These are phyloP conservation scores for Macrobrachium rosenbergii DNA, from an alignment of 1,140 invertebrate genomes.

Conservation along the genomic window DNA sequence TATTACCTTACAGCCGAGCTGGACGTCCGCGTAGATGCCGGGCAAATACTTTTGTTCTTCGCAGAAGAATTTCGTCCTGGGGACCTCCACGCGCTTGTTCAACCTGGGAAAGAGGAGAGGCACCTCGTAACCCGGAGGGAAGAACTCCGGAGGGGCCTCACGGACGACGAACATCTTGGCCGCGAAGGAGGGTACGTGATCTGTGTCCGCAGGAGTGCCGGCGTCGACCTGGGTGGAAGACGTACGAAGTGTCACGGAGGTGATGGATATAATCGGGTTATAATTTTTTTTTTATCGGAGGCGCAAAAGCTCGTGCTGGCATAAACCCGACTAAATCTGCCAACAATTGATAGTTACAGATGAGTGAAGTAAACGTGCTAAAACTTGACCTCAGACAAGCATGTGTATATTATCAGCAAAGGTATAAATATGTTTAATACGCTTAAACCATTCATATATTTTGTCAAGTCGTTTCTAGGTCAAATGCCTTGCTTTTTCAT, in stretches of 20 bases:
- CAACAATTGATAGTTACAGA: no score
- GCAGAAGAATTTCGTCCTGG: slow-evolving; percentile 83
- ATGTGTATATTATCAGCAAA: no score
- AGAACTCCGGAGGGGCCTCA: slow-evolving; percentile 53
- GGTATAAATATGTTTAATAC: no score
- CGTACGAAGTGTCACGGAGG: neutral
- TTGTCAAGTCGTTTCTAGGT: no score
- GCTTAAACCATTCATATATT: no score
- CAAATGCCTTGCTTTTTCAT: no score
- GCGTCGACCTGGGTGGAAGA: slow-evolving; percentile 34
- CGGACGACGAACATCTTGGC: slow-evolving; percentile 64
- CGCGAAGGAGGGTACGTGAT: slow-evolving; percentile 65
- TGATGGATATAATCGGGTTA: neutral
- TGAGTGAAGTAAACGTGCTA: no score
- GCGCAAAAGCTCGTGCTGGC: no score
- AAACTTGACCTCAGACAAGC: no score
- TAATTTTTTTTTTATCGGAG: neutral
- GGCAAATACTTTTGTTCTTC: slow-evolving; percentile 91
- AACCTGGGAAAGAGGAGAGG: neutral
- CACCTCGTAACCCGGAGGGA: slow-evolving; percentile 52
- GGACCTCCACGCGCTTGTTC: slow-evolving; percentile 27
- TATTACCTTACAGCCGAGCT: slow-evolving; percentile 91
- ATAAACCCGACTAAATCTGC: no score
- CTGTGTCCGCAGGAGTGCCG: slow-evolving; percentile 57
- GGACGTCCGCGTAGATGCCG: slow-evolving; percentile 89